phyloP scores from a whole-genome alignment of 1,140 invertebrate species.

The Pachypsylla venusta region DNA sequence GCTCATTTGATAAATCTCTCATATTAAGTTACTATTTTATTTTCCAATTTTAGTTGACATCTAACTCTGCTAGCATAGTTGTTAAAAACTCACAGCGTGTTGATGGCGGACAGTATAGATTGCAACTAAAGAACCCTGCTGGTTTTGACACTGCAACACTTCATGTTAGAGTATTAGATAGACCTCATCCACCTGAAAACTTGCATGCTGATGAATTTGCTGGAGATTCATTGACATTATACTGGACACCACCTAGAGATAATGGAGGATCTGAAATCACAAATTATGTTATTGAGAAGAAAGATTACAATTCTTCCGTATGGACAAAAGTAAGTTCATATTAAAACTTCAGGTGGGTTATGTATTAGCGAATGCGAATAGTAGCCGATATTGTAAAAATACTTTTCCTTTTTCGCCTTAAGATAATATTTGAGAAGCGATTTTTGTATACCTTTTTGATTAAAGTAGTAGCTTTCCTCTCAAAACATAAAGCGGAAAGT shows the following conservation, averaged over 20 bases:
- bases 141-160: conserved; percentile 88
- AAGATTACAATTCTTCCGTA: conserved; percentile 58
- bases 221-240: conserved; percentile 85
- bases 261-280: conserved; percentile 90
- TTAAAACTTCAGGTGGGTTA: not conserved
- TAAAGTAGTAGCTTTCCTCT: too few relatives aligned
- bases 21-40: not conserved
- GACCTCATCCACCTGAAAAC: conserved; percentile 73
- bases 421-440: too few relatives aligned
- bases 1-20: conserved; percentile 11
- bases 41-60: conserved; percentile 42
- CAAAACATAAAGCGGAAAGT: too few relatives aligned
- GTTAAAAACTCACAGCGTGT: conserved; percentile 80
- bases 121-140: conserved; percentile 85
- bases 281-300: conserved; percentile 94
- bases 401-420: too few relatives aligned
- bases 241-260: conserved; percentile 91
- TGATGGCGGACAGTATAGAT: conserved; percentile 81
- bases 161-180: conserved; percentile 86
- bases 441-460: too few relatives aligned
- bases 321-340: conserved; percentile 57
- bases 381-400: not conserved
- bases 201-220: conserved; percentile 83
- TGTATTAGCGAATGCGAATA: not conserved
- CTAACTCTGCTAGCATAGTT: conserved; percentile 74